phyloP scores from a whole-genome alignment of 2,888 invertebrate genomes.

The Scrobipalpa atriplicella region DNA sequence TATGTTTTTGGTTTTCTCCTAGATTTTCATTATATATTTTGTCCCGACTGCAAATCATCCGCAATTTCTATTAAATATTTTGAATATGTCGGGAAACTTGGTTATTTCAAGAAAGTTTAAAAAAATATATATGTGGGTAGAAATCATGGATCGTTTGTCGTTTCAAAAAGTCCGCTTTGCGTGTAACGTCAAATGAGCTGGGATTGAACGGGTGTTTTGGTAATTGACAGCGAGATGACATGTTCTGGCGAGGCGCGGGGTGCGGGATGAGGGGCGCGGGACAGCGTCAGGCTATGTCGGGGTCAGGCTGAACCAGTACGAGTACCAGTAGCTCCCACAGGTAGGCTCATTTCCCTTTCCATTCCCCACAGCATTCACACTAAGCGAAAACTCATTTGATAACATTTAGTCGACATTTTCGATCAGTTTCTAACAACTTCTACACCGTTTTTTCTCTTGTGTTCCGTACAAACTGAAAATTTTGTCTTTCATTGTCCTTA shows the following conservation, averaged over 20 bases:
- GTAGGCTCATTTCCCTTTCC: neutral
- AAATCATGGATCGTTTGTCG: neutral
- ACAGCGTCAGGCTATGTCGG: neutral
- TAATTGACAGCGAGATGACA: neutral
- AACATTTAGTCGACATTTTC: too few species aligned
- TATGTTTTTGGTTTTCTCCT: neutral
- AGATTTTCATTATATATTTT: too few species aligned
- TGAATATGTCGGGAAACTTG: too few species aligned
- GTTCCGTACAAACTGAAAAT: too few species aligned
- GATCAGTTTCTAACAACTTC: too few species aligned
- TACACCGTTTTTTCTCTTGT: too few species aligned
- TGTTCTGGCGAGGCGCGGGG: neutral
- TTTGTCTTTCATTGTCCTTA: neutral
- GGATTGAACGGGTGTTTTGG: neutral
- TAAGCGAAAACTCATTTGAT: too few species aligned
- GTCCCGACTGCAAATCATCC: neutral
- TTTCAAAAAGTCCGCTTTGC: neutral
- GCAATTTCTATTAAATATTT: too few species aligned
- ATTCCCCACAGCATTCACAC: too few species aligned
- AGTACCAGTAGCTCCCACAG: neutral
- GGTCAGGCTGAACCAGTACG: too few species aligned
- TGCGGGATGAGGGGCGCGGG: neutral
- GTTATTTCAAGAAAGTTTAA: too few species aligned
- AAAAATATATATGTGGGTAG: too few species aligned
- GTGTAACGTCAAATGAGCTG: neutral